Conservation (phyloP, 2,888 invertebrate species). For the Hypercompe scribonia region DNA sequence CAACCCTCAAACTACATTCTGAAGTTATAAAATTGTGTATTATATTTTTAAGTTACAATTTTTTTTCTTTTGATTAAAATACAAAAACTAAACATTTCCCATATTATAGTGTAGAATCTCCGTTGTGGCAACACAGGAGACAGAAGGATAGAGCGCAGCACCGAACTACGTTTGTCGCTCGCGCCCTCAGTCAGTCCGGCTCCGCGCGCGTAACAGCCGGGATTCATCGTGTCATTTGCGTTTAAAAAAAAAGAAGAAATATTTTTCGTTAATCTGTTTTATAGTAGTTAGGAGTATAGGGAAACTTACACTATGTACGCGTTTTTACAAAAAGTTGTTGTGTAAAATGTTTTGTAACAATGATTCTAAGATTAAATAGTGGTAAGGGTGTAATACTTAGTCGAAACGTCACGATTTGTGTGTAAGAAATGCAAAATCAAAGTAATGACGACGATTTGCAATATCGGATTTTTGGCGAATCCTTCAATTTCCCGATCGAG, state of each 20-base stretch:
- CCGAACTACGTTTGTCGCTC: slow-evolving; percentile 54
- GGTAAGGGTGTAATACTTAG: slow-evolving; percentile 76
- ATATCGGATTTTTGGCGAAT: slow-evolving; percentile 85
- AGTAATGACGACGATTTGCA: slow-evolving; percentile 84
- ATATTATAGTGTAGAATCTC: slow-evolving; percentile 23
- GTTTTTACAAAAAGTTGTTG: slow-evolving; percentile 37
- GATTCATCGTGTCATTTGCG: slow-evolving; percentile 59
- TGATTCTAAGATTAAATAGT: slow-evolving; percentile 76
- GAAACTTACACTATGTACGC: slow-evolving; percentile 34
- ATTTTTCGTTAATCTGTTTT: slow-evolving; percentile 23
- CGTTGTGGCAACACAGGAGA: slow-evolving; percentile 55
- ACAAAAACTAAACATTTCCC: not conserved
- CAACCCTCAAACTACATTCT: too few relatives aligned
- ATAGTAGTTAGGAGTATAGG: slow-evolving; percentile 16
- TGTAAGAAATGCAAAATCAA: slow-evolving; percentile 85
- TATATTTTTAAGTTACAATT: too few relatives aligned
- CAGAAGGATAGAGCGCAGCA: slow-evolving; percentile 50
- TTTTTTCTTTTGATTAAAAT: not conserved
- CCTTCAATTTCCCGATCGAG: slow-evolving; percentile 76
- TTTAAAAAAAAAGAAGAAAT: slow-evolving; percentile 46
- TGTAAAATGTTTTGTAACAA: slow-evolving; percentile 68
- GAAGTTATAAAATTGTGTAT: too few relatives aligned
- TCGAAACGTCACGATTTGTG: slow-evolving; percentile 71
- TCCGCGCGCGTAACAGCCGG: slow-evolving; percentile 74
- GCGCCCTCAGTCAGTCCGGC: slow-evolving; percentile 70